Evolutionary conservation across 2,888 invertebrate species (phyloP), one percentile per base, ranked within the genome.

Genomic region (Agonopterix subpropinquella): DNA sequence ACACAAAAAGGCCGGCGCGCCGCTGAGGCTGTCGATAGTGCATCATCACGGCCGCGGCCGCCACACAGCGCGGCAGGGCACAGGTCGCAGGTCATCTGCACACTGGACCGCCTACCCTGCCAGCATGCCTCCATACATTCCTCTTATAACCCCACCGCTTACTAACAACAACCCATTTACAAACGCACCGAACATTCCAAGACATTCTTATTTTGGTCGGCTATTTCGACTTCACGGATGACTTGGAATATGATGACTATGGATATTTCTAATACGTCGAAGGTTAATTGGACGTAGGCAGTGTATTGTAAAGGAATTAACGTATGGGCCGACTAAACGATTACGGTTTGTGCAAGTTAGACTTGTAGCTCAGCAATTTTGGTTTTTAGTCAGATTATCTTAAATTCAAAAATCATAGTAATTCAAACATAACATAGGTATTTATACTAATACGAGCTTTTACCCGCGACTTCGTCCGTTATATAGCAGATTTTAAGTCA

Each of bases 231-330:
- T 59, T 61, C 64, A 62, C 69, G 65, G 63, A 77, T 75, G 67
- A 76, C 77, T 77, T 67, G 67, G 64, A 69, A 73, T 74, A 81
- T 76, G 71, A 80, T 85, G 84, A 84, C 82, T 80, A 61, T 71
- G 77, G 71, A 75, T 73, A 80, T 79, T 82, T 83, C 67, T 77
- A 73, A 80, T 77, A 75, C 81, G 70, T 72, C 76, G 75, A 78
- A 85, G 83, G 84, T 85, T 86, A 86, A 84, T 86, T 85, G 86
- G 82, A 84, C 80, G 77, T 75, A 74, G 72, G 69, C 77, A 74
- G 73, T 64, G 76, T 76, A 80, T 85, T 84, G 80, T 82, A 74
- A 71, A 73, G 76, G 78, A 79, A 79, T 80, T 77, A 78, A 76
- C 67, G 64, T 65, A 67, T 65, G 67, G 59, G 57, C 62, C 67